Conservation (phyloP, 2,113 vertebrate genomes). For the Oreochromis niloticus region DNA sequence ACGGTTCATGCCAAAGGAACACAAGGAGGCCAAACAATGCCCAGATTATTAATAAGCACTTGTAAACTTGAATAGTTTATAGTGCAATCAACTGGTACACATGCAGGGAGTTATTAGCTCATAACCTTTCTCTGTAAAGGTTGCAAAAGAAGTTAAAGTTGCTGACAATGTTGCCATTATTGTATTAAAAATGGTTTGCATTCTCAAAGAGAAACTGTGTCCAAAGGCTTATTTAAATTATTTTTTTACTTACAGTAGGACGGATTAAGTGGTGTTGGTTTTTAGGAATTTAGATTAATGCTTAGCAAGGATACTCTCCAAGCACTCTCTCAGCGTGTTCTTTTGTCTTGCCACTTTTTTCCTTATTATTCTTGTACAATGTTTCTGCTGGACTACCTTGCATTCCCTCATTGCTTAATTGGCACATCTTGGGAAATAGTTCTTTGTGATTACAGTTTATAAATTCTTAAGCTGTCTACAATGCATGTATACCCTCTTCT, state of each 20-base stretch:
- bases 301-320: neutral
- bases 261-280: slow-evolving; percentile 28
- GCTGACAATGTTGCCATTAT: slow-evolving; percentile 6
- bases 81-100: slow-evolving; percentile 13
- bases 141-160: neutral
- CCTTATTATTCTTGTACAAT: neutral
- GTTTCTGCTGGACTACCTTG: neutral
- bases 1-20: slow-evolving; percentile 36
- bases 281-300: slow-evolving; percentile 34
- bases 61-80: slow-evolving; percentile 25
- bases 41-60: slow-evolving; percentile 48
- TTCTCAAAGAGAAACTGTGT: neutral
- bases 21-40: slow-evolving; percentile 38
- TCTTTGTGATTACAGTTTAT: neutral
- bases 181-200: slow-evolving; percentile 3
- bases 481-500: neutral
- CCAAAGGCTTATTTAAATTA: neutral
- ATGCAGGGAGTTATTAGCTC: neutral
- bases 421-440: slow-evolving; percentile 6
- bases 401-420: slow-evolving; percentile 20
- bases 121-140: neutral
- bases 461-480: neutral
- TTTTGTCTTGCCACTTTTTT: neutral
- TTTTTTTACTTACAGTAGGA: slow-evolving; percentile 13
- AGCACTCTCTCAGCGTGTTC: neutral